Percentiles rank a stretch among this genome's conserved stretches.
Conservation (phyloP, 2,797 vertebrate genomes). For the Remorina albescens region DNA sequence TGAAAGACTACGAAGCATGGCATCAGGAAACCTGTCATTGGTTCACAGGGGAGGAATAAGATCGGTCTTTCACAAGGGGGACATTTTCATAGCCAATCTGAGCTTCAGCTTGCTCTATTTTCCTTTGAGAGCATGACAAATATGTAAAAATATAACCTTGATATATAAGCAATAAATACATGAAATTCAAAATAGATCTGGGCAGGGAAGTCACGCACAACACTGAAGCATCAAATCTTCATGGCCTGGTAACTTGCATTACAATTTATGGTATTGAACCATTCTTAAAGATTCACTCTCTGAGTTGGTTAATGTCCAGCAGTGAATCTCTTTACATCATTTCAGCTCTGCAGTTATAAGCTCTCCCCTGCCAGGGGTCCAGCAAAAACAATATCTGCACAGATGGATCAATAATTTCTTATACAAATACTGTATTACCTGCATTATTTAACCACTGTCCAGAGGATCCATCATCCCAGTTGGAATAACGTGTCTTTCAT, state of each 20-base stretch:
- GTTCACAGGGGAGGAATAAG: conserved; percentile 48
- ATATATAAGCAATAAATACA: conserved; percentile 48
- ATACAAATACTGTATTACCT: not conserved
- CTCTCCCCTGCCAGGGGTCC: conserved; percentile 16
- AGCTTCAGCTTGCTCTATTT: conserved; percentile 25
- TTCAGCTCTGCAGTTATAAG: conserved; percentile 13
- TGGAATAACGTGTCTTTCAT: not conserved
- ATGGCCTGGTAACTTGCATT: not conserved
- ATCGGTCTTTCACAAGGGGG: conserved; percentile 53
- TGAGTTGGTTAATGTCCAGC: conserved; percentile 1
- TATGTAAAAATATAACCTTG: conserved; percentile 43
- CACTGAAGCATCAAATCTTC: not conserved
- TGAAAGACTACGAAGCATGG: conserved; percentile 59
- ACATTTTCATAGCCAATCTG: conserved; percentile 28
- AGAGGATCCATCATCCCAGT: not conserved
- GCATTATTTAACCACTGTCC: conserved; percentile 14
- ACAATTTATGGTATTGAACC: not conserved
- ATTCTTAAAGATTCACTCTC: conserved; percentile 1
- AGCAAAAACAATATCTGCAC: conserved; percentile 1
- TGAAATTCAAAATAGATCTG: conserved; percentile 42
- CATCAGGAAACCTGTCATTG: conserved; percentile 52
- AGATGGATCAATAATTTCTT: conserved; percentile 27
- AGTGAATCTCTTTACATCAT: not conserved
- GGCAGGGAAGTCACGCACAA: not conserved
- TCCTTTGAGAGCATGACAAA: conserved; percentile 37